phyloP scores from a whole-genome alignment of 2,113 vertebrate genomes.

The Platycercus adscitus region DNA sequence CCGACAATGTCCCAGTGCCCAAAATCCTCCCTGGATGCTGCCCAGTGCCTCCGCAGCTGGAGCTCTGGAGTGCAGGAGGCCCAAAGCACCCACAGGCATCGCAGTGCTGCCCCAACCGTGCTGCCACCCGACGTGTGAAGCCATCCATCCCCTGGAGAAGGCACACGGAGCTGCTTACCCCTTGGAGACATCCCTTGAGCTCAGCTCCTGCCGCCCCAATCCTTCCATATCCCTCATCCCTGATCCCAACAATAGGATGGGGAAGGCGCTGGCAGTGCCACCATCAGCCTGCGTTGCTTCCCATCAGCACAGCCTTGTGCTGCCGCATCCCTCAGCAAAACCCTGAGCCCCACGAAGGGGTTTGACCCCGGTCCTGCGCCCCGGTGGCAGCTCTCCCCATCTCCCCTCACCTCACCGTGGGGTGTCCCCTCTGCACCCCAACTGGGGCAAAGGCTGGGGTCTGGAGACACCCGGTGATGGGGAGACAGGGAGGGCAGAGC shows the following conservation, averaged over 20 bases:
- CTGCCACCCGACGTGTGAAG: rapidly evolving
- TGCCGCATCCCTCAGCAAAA: background rate
- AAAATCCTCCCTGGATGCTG: background rate
- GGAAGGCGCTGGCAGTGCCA: background rate
- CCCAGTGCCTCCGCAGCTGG: rapidly evolving
- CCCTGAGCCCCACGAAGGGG: rapidly evolving
- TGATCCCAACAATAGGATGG: rapidly evolving
- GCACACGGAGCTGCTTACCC: background rate
- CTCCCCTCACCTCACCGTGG: rapidly evolving
- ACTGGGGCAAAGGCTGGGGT: background rate
- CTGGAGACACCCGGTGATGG: background rate
- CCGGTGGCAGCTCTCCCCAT: background rate
- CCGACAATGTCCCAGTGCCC: rapidly evolving
- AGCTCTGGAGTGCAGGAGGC: rapidly evolving
- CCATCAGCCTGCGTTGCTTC: background rate
- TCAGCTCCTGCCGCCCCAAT: background rate
- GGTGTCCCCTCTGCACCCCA: rapidly evolving
- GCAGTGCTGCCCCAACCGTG: rapidly evolving
- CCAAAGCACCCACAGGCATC: background rate
- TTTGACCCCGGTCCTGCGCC: rapidly evolving
- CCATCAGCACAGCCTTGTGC: background rate
- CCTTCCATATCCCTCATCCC: background rate
- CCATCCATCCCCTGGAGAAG: rapidly evolving
- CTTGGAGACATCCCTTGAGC: rapidly evolving
- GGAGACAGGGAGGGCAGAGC: slow-evolving; percentile 46